phyloP scores from a whole-genome alignment of 2,113 vertebrate genomes.

The Pelobates fuscus region DNA sequence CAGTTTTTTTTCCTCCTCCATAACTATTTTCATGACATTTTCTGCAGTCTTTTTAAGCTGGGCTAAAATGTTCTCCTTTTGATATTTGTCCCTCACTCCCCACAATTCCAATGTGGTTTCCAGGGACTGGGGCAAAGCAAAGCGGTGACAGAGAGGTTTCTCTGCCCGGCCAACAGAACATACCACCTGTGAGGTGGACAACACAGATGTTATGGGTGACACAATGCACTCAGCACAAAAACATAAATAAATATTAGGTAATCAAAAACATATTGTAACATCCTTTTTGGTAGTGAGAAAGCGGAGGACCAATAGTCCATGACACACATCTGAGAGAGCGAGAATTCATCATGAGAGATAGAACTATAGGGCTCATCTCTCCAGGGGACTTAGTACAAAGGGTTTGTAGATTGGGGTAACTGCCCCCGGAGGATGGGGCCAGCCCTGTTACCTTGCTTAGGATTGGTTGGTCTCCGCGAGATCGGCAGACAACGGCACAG shows the following conservation, averaged over 20 bases:
- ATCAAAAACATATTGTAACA: background rate
- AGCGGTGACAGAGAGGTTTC: conserved; percentile 60
- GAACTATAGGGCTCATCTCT: conserved; percentile 37
- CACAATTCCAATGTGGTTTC: conserved; percentile 62
- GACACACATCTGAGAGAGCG: conserved; percentile 22
- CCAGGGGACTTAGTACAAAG: conserved; percentile 26
- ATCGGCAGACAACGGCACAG: conserved; percentile 69
- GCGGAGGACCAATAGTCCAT: background rate
- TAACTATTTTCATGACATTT: conserved; percentile 59
- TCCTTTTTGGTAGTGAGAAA: background rate
- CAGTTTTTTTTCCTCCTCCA: conserved; percentile 63
- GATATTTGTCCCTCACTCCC: conserved; percentile 56
- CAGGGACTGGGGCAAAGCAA: conserved; percentile 61
- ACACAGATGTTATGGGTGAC: background rate
- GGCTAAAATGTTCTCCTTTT: conserved; percentile 53
- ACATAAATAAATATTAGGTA: conserved; percentile 8
- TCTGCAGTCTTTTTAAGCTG: conserved; percentile 61
- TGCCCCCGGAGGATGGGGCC: conserved; percentile 4
- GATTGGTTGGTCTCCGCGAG: conserved; percentile 66
- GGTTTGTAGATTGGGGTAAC: conserved; percentile 16
- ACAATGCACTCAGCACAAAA: background rate
- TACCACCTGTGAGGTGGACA: conserved; percentile 60
- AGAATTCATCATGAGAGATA: conserved; percentile 7
- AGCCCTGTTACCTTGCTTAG: conserved; percentile 67
- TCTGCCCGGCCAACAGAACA: conserved; percentile 64